These are phyloP conservation scores for Ptyas mucosa DNA, from an alignment of 2,113 vertebrate genomes.

Conservation along the genomic window DNA sequence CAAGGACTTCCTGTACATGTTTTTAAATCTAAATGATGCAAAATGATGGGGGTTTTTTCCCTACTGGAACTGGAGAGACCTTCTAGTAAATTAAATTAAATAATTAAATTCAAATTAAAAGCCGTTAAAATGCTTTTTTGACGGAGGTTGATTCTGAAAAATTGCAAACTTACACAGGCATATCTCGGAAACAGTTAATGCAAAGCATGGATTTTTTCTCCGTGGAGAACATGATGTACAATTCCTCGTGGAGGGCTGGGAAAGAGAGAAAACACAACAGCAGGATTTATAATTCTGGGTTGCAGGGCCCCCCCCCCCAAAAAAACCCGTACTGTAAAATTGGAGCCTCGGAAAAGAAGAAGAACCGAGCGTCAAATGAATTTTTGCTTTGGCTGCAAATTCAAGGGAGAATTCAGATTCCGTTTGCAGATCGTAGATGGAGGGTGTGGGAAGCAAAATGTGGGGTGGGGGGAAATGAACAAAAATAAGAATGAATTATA, in stretches of 20 bases:
- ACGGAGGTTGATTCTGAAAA: no score
- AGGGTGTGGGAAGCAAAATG: background rate
- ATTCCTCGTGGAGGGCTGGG: conserved; percentile 87
- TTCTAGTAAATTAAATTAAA: background rate
- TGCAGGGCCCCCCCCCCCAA: background rate
- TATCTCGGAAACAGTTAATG: conserved; percentile 95
- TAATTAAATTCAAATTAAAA: background rate
- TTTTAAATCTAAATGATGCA: no score
- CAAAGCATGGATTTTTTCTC: conserved; percentile 94
- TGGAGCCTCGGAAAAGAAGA: background rate
- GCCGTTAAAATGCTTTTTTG: background rate
- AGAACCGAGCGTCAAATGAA: background rate
- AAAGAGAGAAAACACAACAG: background rate
- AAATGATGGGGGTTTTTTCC: no score
- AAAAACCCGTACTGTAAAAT: background rate
- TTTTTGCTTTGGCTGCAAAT: background rate
- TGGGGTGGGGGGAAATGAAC: background rate
- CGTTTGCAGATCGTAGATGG: background rate
- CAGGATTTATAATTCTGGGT: background rate
- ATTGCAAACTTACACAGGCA: conserved; percentile 82
- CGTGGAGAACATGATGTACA: conserved; percentile 93
- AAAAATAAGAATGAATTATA: background rate
- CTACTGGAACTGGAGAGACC: no score
- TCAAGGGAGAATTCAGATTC: background rate
- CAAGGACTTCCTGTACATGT: no score